phyloP scores from a whole-genome alignment of 2,888 invertebrate genomes.

The Spisula subtruncata region DNA sequence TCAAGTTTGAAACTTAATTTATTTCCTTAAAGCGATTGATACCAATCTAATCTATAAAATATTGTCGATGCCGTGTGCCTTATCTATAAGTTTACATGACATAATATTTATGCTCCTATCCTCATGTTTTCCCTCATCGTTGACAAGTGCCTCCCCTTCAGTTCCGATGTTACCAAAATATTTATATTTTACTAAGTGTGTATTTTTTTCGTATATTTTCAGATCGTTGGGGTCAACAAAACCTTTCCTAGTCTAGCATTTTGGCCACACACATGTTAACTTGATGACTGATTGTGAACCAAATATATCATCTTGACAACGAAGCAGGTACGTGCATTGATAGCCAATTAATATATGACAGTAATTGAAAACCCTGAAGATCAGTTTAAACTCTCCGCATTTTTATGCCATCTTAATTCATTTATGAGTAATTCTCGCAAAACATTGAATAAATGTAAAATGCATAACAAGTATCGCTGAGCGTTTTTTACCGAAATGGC shows the following conservation, averaged over 20 bases:
- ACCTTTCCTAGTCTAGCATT: background rate
- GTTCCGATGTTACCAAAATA: conserved; percentile 6
- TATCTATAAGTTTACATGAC: conserved; percentile 39
- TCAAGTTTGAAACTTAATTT: conserved; percentile 41
- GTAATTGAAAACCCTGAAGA: conserved; percentile 39
- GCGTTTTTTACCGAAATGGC: conserved; percentile 18
- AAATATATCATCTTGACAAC: conserved; percentile 48
- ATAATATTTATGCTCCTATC: conserved; percentile 33
- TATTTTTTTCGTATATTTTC: conserved; percentile 37
- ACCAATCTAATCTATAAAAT: conserved; percentile 39
- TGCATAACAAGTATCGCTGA: conserved; percentile 13
- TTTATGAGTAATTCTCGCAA: conserved; percentile 39
- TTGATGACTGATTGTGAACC: conserved; percentile 1
- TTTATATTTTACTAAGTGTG: conserved; percentile 24
- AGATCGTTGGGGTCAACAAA: conserved; percentile 15
- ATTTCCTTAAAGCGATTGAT: conserved; percentile 32
- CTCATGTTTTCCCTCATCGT: background rate
- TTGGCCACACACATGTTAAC: conserved; percentile 34
- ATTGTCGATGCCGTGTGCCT: conserved; percentile 27
- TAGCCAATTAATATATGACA: conserved; percentile 49
- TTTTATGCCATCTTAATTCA: conserved; percentile 41
- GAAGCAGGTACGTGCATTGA: conserved; percentile 48
- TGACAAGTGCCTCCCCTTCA: conserved; percentile 15
- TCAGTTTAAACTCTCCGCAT: background rate
- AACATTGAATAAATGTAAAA: background rate